Evolutionary conservation across 2,797 vertebrate genomes (phyloP).

Genomic region (Mus minutoides): DNA sequence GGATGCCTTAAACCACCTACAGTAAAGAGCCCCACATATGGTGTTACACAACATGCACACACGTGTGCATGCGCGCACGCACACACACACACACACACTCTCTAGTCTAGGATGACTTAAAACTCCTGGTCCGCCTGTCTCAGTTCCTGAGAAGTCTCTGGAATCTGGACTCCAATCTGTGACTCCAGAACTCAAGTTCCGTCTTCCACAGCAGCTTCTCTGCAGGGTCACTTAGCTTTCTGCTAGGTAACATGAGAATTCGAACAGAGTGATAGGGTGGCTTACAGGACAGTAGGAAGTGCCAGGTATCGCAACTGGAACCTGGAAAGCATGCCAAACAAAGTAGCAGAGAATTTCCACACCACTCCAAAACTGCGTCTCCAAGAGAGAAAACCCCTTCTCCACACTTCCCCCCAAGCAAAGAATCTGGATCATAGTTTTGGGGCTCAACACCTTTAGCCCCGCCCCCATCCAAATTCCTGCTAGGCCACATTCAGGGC

Average conservation of each 20-base stretch:
- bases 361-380: not conserved
- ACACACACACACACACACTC: not conserved
- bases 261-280: not conserved
- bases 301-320: not conserved
- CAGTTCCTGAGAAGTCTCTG: not conserved
- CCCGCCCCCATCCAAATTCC: not conserved
- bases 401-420: not conserved
- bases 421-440: not conserved
- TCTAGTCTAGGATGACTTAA: not conserved
- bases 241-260: not conserved
- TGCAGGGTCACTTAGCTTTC: not conserved
- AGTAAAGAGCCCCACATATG: not conserved
- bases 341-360: not conserved
- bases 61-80: not conserved
- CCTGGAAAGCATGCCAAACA: rapidly evolving
- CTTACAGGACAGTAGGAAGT: not conserved
- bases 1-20: not conserved
- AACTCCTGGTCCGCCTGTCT: not conserved
- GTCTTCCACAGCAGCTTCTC: not conserved
- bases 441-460: not conserved
- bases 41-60: not conserved
- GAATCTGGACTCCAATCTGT: not conserved
- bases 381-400: conserved; percentile 11
- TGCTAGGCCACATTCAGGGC: conserved; percentile 15
- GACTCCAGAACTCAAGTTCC: not conserved